Base-by-base conservation (phyloP, 2,888 invertebrate genomes). In the Hanleya hanleyi region DNA sequence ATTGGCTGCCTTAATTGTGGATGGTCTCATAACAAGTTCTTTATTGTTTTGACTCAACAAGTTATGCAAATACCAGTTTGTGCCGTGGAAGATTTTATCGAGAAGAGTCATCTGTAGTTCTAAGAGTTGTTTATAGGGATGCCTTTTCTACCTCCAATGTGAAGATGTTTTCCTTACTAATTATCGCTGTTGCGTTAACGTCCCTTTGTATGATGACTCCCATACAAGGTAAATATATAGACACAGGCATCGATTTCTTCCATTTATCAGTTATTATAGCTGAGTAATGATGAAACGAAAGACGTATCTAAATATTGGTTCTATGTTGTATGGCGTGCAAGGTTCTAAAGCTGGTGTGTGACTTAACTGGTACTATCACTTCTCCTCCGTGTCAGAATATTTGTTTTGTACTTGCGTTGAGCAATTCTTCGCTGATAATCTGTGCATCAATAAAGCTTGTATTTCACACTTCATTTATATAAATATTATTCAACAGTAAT, bases 271-370 rank as follows among this genome's bases (percentile, higher is more conserved):
- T n/a, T n/a, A n/a, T 29, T 57, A 26, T 4, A 57, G 29, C 57
- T 57, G 57, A 29, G 29, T 12, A 41, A 41, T 41, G 41, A 41
- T 9, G 18, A 41, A 12, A 57, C 32, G n/a, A n/a, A n/a, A n/a
- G n/a, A n/a, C n/a, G n/a, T 57, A 32, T 57, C 57, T 26, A 57
- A 57, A 57, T 57, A 57, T 57, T 57, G 29, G 57, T 32, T 57
- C 32, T 57, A 22, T 57, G 32, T 26, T 57, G 22, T 7, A 26
- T 26, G 26, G 26, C 32, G 26, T 29, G 15, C 29, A 57, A 41
- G 22, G 15, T 57, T 29, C 57, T 32, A 4, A 57, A 15, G 29
- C 7, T 32, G 2, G 29, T 22, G 57, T 18, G 22, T 57, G 57
- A 57, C 57, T 57, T 29, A 57, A 29, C 29, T 57, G 29, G 29